Conservation (phyloP, 2,113 vertebrate species). For the Bos taurus region ARS-UCD2.0 NC_037337.1:61242501-61243000, state of each 20-base stretch:
- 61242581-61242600: slow-evolving; percentile 78
- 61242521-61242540: slow-evolving; percentile 71
- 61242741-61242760: background rate
- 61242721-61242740: slow-evolving; percentile 50
- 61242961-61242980: slow-evolving; percentile 73
- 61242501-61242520: slow-evolving; percentile 62
- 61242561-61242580: slow-evolving; percentile 80
- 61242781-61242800: slow-evolving; percentile 27
- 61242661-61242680: slow-evolving; percentile 80
- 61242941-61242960: slow-evolving; percentile 77
- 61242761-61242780: slow-evolving; percentile 20
- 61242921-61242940: slow-evolving; percentile 82
- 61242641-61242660: slow-evolving; percentile 80
- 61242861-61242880: slow-evolving; percentile 78
- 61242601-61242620: slow-evolving; percentile 81
- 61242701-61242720: slow-evolving; percentile 48
- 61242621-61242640: slow-evolving; percentile 75
- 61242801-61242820: slow-evolving; percentile 39
- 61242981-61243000: slow-evolving; percentile 79
- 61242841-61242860: slow-evolving; percentile 78
- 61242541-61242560: slow-evolving; percentile 72
- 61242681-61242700: slow-evolving; percentile 33
- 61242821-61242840: slow-evolving; percentile 42
- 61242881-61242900: slow-evolving; percentile 78
- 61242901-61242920: slow-evolving; percentile 76